phyloP scores from a whole-genome alignment of 2,113 vertebrate genomes.

The Nymphicus hollandicus region DNA sequence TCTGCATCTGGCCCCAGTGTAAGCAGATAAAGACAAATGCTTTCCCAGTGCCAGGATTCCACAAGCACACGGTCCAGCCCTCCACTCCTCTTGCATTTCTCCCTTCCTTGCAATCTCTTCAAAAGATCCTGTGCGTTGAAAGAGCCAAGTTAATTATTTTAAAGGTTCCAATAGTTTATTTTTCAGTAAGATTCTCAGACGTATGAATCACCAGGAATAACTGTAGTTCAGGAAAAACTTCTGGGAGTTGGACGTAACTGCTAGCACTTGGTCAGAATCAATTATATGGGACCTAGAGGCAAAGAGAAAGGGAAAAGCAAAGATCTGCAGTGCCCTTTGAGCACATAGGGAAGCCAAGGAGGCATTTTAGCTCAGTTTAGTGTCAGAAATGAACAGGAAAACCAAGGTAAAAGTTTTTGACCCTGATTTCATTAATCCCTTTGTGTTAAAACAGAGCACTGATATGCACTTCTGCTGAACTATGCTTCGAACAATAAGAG shows the following conservation, averaged over 20 bases:
- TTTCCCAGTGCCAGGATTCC: slow-evolving; percentile 2
- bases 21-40: slow-evolving; percentile 26
- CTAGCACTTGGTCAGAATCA: slow-evolving; percentile 36
- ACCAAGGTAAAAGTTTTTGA: not conserved
- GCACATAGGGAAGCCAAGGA: not conserved
- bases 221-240: slow-evolving; percentile 17
- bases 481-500: not conserved
- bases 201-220: slow-evolving; percentile 63
- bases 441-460: not conserved
- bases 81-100: not conserved
- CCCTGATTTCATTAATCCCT: not conserved
- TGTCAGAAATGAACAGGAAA: not conserved
- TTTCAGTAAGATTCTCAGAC: slow-evolving; percentile 59
- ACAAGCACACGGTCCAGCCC: not conserved
- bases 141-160: slow-evolving; percentile 57
- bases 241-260: slow-evolving; percentile 1
- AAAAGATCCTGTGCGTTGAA: slow-evolving; percentile 11
- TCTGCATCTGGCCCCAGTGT: not conserved
- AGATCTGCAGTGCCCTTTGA: not conserved
- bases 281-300: not conserved
- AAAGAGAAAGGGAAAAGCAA: not conserved
- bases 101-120: slow-evolving; percentile 29
- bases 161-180: slow-evolving; percentile 54
- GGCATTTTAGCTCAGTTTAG: not conserved
- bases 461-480: not conserved